Evolutionary conservation across 92 coral and sea anemone species (phyloP).

Genomic region (Zoanthus sansibaricus): DNA sequence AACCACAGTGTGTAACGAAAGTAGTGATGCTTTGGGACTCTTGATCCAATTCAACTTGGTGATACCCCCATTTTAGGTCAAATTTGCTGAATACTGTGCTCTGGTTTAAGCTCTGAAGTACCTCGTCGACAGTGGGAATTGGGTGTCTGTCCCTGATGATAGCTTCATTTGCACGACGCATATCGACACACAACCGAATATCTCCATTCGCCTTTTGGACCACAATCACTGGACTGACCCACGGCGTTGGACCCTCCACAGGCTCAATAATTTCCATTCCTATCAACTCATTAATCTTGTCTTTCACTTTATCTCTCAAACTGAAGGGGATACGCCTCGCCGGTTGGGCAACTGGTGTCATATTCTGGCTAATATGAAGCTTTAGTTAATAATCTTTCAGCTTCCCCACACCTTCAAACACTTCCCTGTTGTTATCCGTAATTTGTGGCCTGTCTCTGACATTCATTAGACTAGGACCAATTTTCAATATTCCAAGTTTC

Average conservation of each 20-base stretch:
- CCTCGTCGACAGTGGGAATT: too few relatives aligned
- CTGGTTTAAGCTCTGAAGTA: too few relatives aligned
- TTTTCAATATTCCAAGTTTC: conserved; percentile 33
- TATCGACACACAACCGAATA: not conserved
- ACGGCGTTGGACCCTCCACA: too few relatives aligned
- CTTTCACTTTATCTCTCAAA: too few relatives aligned
- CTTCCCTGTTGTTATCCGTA: conserved; percentile 18
- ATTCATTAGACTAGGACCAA: conserved; percentile 3
- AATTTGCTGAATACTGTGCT: too few relatives aligned
- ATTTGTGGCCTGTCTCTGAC: conserved; percentile 22
- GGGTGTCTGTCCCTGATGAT: conserved; percentile 22
- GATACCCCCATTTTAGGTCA: conserved; percentile 51
- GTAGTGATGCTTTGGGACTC: too few relatives aligned
- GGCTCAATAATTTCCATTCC: too few relatives aligned
- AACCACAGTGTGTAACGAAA: too few relatives aligned
- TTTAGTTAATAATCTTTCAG: too few relatives aligned
- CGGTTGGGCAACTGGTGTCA: conserved; percentile 37
- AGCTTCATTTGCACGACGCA: not conserved
- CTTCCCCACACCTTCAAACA: not conserved
- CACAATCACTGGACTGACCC: conserved; percentile 23
- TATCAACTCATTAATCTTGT: too few relatives aligned
- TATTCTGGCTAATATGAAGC: not conserved
- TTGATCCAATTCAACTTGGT: too few relatives aligned
- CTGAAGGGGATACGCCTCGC: too few relatives aligned
- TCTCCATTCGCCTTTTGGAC: conserved; percentile 51